Base-by-base conservation (phyloP, 2,797 vertebrate genomes). In the Acanthopagrus latus region DNA sequence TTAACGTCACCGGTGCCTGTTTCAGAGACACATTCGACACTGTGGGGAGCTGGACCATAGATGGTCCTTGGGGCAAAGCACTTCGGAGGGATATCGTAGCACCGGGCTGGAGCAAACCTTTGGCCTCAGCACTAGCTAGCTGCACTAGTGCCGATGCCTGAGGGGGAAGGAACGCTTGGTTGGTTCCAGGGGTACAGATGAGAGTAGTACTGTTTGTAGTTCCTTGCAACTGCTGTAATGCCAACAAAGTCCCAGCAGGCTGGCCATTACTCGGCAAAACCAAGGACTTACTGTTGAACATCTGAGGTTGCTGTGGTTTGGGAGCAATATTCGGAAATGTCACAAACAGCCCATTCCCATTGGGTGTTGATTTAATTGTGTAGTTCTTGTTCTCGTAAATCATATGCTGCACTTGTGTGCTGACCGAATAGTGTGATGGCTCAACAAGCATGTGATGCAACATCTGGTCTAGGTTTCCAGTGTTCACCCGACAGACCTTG, bases 371-470 rank as follows among this genome's bases (percentile, higher is more conserved):
- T 80, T 94, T 93, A 72, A 86, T 63, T 14, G 60, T 73, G 51
- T 78, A 92, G 65, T 86, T 92, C 64, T 92, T 94, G 38, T 94
- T 94, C 75, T 98, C 97, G 18, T 93, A 94, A 88, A 99, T 97
- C 63, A 97, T 76, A 52, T 94, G 90, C 51, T 97, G 95, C 44
- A 99, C 95, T 72, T 97, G 97, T 50, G 96, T 94, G 80, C 96
- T 96, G 83, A 99, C 85, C 59, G 96, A 95, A 85, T 96, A 94
- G 90, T 99, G 98, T 12, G 90, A 90, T 16, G 98, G 97, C 3
- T 97, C 96, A 1, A 97, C 96, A 87, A 99, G 79, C 84, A 99
- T 93, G 77, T 99, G 98, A 74, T 97, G 98, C 85, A 99, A 93
- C 86, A 99, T 93, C 64, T 98, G 97, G 67, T 99, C 98, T 0